Evolutionary conservation across 2,113 vertebrate species (phyloP).

Genomic region (Erinaceus europaeus): DNA sequence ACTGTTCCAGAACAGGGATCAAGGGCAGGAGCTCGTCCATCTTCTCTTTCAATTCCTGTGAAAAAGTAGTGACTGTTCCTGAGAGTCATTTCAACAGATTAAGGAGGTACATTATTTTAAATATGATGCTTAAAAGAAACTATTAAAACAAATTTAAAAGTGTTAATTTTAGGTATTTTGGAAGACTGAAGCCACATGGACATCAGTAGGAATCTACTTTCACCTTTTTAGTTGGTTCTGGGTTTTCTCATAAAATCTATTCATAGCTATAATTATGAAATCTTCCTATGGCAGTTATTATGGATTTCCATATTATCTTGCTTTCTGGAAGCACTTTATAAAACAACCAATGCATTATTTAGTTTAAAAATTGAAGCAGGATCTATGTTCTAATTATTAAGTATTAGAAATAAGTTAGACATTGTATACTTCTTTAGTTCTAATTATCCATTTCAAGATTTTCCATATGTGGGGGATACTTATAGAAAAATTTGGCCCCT

Average conservation of each 20-base stretch:
- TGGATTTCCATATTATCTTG: neutral
- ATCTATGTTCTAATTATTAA: neutral
- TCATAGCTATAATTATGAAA: neutral
- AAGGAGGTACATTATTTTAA: neutral
- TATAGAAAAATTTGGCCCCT: neutral
- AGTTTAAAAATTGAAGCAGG: neutral
- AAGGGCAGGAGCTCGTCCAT: slow-evolving; percentile 97
- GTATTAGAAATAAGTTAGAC: neutral
- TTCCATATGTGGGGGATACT: neutral
- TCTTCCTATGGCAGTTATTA: neutral
- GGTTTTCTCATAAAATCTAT: neutral
- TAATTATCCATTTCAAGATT: neutral
- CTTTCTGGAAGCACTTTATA: neutral
- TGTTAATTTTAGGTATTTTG: neutral
- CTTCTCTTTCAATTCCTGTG: slow-evolving; percentile 95
- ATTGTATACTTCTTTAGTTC: neutral
- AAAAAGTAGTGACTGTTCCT: slow-evolving; percentile 38
- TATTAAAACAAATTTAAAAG: slow-evolving; percentile 43
- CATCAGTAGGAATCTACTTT: neutral
- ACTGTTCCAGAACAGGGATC: slow-evolving; percentile 98
- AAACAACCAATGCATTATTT: neutral
- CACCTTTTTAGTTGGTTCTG: neutral
- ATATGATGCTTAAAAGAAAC: slow-evolving; percentile 12
- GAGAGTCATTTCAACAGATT: slow-evolving; percentile 45
- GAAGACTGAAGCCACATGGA: neutral